phyloP scores from a whole-genome alignment of 2,113 vertebrate species.

The mouse (Mus musculus) region GRCm39 chr2:163940001-163940500 shows the following conservation, averaged over 20 bases:
- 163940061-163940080: not conserved
- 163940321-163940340: not conserved
- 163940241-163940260: not conserved
- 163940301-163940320: not conserved
- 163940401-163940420: conserved; percentile 93
- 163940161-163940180: not conserved
- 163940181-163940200: not conserved
- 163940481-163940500: conserved; percentile 95
- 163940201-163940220: not conserved
- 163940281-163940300: not conserved
- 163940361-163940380: conserved; percentile 98
- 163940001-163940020: not conserved
- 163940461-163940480: conserved; percentile 94
- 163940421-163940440: conserved; percentile 92
- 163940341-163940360: conserved; percentile 86
- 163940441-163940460: conserved; percentile 95
- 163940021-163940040: not conserved
- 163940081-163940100: not conserved
- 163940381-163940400: conserved; percentile 94
- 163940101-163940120: not conserved
- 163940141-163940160: not conserved
- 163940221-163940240: not conserved
- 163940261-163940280: conserved; percentile 44
- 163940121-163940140: not conserved
- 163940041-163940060: not conserved